Evolutionary conservation across 2,797 vertebrate genomes (phyloP).

Genomic region (Columba guinea): DNA sequence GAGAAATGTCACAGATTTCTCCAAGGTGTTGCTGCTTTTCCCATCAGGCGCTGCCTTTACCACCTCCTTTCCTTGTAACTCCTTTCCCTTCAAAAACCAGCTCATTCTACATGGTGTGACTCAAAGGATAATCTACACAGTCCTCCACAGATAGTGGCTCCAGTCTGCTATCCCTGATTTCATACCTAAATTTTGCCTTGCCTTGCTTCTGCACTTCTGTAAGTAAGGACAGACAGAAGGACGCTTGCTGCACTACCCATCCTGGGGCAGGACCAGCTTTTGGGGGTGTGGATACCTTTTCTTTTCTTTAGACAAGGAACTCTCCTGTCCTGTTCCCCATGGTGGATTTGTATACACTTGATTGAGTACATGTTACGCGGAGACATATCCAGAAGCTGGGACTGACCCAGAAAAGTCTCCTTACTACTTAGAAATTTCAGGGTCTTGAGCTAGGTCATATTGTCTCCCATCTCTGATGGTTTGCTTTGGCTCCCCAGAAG

Average conservation of each 20-base stretch:
- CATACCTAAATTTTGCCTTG: background rate
- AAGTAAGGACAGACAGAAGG: background rate
- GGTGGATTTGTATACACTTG: background rate
- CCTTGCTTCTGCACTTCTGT: background rate
- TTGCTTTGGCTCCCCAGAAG: background rate
- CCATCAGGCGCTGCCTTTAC: background rate
- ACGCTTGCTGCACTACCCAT: too few species aligned
- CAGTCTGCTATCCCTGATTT: background rate
- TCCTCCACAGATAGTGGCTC: accelerated
- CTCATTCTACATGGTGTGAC: background rate
- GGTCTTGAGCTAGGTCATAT: background rate
- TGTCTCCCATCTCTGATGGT: background rate
- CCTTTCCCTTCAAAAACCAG: background rate
- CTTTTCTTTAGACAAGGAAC: background rate
- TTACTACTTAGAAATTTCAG: background rate
- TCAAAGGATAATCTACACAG: accelerated
- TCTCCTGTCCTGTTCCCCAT: background rate
- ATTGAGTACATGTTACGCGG: background rate
- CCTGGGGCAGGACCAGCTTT: background rate
- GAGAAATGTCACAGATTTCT: background rate
- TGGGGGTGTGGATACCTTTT: background rate
- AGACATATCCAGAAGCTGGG: background rate
- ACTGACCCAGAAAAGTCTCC: background rate
- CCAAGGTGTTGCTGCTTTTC: background rate
- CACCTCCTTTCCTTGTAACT: background rate